Conservation (phyloP, 2,797 vertebrate genomes). For the Rhinoraja longicauda region DNA sequence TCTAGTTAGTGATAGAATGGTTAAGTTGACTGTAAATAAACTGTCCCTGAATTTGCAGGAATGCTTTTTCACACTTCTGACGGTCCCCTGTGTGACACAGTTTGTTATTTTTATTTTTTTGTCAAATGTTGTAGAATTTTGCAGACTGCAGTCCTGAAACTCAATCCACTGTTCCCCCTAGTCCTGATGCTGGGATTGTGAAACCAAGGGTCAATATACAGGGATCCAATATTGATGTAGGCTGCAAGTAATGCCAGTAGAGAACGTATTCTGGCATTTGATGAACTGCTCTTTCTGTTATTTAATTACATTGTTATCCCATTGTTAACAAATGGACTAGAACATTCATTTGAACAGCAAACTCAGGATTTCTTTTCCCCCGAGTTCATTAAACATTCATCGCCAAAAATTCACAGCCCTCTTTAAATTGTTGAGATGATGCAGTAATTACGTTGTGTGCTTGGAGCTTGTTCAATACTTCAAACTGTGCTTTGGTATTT, state of each 20-base stretch:
- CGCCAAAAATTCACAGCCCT: background rate
- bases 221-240: background rate
- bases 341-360: background rate
- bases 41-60: too few relatives aligned
- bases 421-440: background rate
- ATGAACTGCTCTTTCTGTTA: background rate
- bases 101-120: background rate
- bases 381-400: background rate
- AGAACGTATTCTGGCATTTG: background rate
- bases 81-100: background rate
- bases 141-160: background rate
- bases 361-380: background rate
- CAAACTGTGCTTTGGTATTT: background rate
- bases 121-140: background rate
- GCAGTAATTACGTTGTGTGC: background rate
- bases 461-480: background rate
- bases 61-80: background rate
- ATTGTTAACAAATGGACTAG: background rate
- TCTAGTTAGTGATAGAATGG: too few relatives aligned
- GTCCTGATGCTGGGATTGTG: background rate
- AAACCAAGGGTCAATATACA: background rate
- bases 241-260: background rate
- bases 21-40: too few relatives aligned
- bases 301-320: background rate
- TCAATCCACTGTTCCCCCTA: background rate